Base-by-base conservation (phyloP, 2,113 vertebrate genomes). In the Marmota flaviventris region DNA sequence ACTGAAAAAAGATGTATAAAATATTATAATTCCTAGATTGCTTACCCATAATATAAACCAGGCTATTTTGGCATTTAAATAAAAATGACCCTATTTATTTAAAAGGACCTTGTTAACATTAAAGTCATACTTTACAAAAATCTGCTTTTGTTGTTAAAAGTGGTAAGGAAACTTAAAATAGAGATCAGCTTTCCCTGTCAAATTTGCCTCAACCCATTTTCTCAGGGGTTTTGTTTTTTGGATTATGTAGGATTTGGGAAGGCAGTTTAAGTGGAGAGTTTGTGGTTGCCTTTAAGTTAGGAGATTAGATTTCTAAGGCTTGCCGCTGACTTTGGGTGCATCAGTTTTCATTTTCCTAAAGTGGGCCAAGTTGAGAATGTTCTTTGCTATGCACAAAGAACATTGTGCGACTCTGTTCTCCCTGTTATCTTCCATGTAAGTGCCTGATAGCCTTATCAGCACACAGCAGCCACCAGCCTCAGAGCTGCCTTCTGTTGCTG, bases 111-210 rank as follows among this genome's bases (percentile, higher is more conserved):
- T 90, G 65, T 72, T 93, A 87, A 93, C 53, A 58, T 85, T 85
- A 94, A 95, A 96, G 86, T 94, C 70, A 91, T 82, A 93, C 63
- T 94, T 93, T 89, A 84, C 8, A 51, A 79, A 97, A 94, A 89
- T 70, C 56, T 86, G 65, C 67, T 96, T 87, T 97, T 61, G 51
- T 83, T 96, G 70, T 86, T 85, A 73, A 94, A 93, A 88, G 45
- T 84, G 27, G 67, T 85, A 56, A 92, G 39, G 13, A 82, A 88
- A 72, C 45, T 70, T 78, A 53, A 94, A 95, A 51, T 42, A 89
- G 58, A 94, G 77, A 84, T 79, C n/a, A 73, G 22, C 16, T 75
- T 95, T 97, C 73, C 79, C 13, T 63, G 56, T 94, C 73, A 89
- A 7, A 70, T 76, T 53, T 92, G 51, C 94, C 85, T 56, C 53